Conservation (phyloP, 53 echinoderm and acorn worm species). For the Luidia sarsii region DNA sequence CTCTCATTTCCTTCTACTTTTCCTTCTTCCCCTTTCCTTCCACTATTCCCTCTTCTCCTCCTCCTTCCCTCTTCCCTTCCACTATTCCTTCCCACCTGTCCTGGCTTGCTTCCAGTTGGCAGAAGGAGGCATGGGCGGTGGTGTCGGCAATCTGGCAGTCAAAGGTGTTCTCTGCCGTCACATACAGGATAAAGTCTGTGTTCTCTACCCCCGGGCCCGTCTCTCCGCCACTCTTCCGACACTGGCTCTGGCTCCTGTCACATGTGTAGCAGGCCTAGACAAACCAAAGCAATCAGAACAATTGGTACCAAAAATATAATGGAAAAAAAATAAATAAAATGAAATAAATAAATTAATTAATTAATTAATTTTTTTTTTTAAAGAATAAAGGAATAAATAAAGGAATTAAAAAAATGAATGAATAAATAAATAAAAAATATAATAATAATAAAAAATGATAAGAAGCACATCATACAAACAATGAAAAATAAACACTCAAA, state of each 20-base stretch:
- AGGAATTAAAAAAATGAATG: no score
- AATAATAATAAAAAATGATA: no score
- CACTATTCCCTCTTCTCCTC: neutral
- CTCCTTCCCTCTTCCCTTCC: neutral
- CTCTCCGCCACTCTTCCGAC: constrained; percentile 49
- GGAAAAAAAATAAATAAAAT: no score
- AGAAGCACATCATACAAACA: no score
- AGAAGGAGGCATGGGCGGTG: constrained; percentile 88
- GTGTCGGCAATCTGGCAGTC: constrained; percentile 76
- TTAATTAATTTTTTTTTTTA: no score
- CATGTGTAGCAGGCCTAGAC: constrained; percentile 82
- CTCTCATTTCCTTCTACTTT: neutral
- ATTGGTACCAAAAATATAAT: no score
- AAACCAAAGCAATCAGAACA: no score
- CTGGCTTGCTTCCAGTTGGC: constrained; percentile 77
- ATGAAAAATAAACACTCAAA: no score
- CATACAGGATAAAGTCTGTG: constrained; percentile 89
- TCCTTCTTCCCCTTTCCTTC: neutral
- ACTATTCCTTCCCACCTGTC: constrained; percentile 60
- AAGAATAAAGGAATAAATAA: no score
- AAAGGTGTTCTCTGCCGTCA: constrained; percentile 67
- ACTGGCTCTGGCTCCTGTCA: constrained; percentile 51
- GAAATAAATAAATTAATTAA: no score
- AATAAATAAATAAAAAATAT: no score
- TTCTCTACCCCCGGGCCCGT: constrained; percentile 70